phyloP scores from a whole-genome alignment of 2,888 invertebrate genomes.

The Synergus laeviventris region DNA sequence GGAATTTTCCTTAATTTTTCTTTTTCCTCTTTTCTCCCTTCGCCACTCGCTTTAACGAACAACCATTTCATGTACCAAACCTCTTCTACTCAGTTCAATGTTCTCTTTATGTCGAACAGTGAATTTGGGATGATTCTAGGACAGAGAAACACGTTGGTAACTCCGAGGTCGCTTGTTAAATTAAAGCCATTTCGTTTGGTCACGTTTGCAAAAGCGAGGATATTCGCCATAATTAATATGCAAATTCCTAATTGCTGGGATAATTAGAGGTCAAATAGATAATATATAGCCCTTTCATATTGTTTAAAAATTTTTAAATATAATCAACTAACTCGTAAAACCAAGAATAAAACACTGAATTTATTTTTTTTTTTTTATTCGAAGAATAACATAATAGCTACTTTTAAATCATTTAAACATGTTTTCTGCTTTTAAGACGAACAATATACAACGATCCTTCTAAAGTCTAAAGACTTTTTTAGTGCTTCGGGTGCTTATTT shows the following conservation, averaged over 20 bases:
- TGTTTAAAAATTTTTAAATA: conserved; percentile 5
- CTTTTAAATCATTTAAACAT: background rate
- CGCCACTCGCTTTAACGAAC: conserved; percentile 14
- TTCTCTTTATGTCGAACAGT: conserved; percentile 16
- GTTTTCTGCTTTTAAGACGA: background rate
- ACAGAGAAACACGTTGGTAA: conserved; percentile 17
- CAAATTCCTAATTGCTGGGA: conserved; percentile 65
- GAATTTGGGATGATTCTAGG: background rate
- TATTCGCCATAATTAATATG: conserved; percentile 59
- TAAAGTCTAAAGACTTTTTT: background rate
- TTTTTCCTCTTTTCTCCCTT: background rate
- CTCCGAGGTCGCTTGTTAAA: conserved; percentile 52
- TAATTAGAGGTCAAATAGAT: conserved; percentile 57
- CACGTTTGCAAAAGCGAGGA: conserved; percentile 54
- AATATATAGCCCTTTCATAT: background rate
- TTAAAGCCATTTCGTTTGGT: conserved; percentile 63
- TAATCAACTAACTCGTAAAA: background rate
- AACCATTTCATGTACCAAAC: conserved; percentile 34
- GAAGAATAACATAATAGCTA: too few species aligned
- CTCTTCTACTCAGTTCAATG: conserved; percentile 26
- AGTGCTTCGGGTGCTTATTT: background rate
- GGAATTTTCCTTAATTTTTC: conserved; percentile 19
- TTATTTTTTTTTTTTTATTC: too few species aligned
- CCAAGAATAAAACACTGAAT: too few species aligned
- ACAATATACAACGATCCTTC: background rate